Percentiles rank a stretch among this genome's conserved stretches.
phyloP scores from a whole-genome alignment of 2,113 vertebrate genomes.

The Neolamprologus variostigma region DNA sequence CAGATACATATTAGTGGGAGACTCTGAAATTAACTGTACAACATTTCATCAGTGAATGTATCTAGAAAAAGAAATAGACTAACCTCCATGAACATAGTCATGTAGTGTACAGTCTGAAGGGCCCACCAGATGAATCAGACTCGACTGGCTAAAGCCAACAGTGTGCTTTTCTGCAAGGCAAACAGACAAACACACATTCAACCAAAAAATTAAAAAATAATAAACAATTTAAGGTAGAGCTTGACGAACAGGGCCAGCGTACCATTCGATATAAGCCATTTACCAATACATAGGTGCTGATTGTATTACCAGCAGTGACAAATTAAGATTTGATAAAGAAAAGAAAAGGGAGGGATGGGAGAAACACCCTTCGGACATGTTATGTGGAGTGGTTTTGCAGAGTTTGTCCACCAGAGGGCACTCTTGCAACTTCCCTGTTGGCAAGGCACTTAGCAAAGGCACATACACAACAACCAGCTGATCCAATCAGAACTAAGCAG shows the following conservation, averaged over 20 bases:
- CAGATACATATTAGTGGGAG: neutral
- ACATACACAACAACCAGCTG: neutral
- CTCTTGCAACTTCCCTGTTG: neutral
- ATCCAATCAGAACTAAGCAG: neutral
- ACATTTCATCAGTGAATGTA: neutral
- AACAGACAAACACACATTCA: neutral
- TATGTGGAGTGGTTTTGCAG: neutral
- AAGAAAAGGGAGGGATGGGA: neutral
- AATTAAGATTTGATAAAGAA: neutral
- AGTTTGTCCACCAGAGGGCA: neutral
- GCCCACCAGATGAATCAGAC: slow-evolving; percentile 90
- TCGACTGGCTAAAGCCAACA: slow-evolving; percentile 91
- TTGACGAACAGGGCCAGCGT: rapidly evolving
- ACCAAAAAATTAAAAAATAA: neutral
- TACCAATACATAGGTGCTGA: neutral
- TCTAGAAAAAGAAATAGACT: slow-evolving; percentile 16
- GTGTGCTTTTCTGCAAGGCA: slow-evolving; percentile 78
- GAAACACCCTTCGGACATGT: neutral
- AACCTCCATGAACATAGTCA: slow-evolving; percentile 89
- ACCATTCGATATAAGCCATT: neutral
- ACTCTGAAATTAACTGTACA: neutral
- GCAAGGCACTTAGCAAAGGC: neutral
- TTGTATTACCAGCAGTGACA: neutral
- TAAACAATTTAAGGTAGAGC: neutral
- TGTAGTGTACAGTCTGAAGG: slow-evolving; percentile 89